Evolutionary conservation across 2,888 invertebrate genomes (phyloP), one percentile per base, ranked within the genome.

Genomic region (Tuberolachnus salignus): DNA sequence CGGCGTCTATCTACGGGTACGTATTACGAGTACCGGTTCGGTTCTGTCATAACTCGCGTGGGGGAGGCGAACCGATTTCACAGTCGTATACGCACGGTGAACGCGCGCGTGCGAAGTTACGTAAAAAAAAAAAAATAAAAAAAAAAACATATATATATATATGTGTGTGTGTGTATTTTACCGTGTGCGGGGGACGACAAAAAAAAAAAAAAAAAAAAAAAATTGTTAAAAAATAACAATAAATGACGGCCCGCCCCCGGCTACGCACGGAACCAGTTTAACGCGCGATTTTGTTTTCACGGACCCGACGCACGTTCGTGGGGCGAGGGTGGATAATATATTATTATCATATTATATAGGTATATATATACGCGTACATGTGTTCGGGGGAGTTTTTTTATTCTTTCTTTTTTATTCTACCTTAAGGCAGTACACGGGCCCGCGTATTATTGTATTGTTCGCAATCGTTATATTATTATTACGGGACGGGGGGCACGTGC

Each of bases 401-500:
- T 49, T 46, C 14, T 21, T 8, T 21, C 6, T 34, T 34, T 34
- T 34, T 34, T 34, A 34, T 6, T 6, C 6, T 34, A 34, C 34
- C 34, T 34, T 34, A 34, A 34, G 34, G 3, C n/a, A n/a, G n/a
- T 34, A 34, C 34, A 34, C 34, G 34, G 34, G 34, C 34, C 3
- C 34, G 34, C 34, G 34, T 6, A 34, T 34, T 34, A 34, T 23
- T 11, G 9, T 14, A 16, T 42, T 9, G 49, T 61, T 26, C 19
- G 19, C 14, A 42, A 11, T 67, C 34, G 14, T 72, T 51, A 61
- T 51, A 61, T 72, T 72, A 61, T 70, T n/a, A 34, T 49, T 19
- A 63, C 61, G 42, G 16, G 21, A 16, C 51, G 49, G 46, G 57
- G 53, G 53, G 59, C 75, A 49, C 75, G 75, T 75, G 75, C 75